Base-by-base conservation (phyloP, 2,888 invertebrate species). In the Neoascia interrupta region DNA sequence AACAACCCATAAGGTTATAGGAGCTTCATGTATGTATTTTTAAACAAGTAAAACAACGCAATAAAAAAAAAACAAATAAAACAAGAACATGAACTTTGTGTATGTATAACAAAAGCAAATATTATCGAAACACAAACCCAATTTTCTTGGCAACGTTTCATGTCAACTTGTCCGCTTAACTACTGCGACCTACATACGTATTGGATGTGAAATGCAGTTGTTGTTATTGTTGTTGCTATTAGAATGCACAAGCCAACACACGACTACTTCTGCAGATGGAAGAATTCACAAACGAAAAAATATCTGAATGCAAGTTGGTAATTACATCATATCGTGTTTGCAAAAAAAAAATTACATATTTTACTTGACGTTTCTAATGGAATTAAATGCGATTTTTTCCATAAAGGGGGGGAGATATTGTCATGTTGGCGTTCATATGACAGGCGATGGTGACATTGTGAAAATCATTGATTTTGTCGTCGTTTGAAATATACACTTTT, bases 101-200 rank as follows among this genome's bases (percentile, higher is more conserved):
- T n/a, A n/a, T n/a, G n/a, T n/a, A n/a, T n/a, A n/a, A n/a, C n/a
- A n/a, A n/a, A n/a, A n/a, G n/a, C n/a, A n/a, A n/a, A n/a, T n/a
- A n/a, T 31, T 37, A 11, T 37, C 15, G 37, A 19, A 43, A 43
- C 13, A 47, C 5, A 28, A 15, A 39, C 18, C 10, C 8, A 31
- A 31, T 31, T 31, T 31, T 31, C 31, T 47, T 72, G 63, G 54
- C 54, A 63, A 61, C 13, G 21, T 54, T 47, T 54, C 47, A 49
- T 56, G 54, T 72, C 54, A 70, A 47, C 60, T 11, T 69, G 41
- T 69, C 60, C 51, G 36, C 16, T 61, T 45, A 53, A 70, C 63
- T 54, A 31, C 41, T 36, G 23, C 39, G 72, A 56, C 70, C 54
- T 49, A 54, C 26, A 49, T 58, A 26, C 31, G 8, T 31, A 6